A percentile compares a stretch with the other conserved stretches of the same genome.
These are phyloP conservation scores for Abscondita cerata DNA, from an alignment of 2,888 invertebrate genomes.

Conservation along the genomic window DNA sequence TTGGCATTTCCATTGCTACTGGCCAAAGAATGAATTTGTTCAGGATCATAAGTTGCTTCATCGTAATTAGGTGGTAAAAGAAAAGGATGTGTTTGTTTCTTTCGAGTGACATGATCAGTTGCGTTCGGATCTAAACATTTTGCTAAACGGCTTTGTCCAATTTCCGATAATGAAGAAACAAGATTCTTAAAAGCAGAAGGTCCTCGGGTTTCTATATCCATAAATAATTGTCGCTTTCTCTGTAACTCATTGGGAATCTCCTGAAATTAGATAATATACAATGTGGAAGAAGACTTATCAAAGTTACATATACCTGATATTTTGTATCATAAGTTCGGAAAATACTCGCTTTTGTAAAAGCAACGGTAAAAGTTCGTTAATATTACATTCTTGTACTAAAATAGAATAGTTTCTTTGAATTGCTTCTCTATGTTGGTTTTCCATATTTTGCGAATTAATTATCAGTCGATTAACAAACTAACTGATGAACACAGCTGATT, in stretches of 20 bases:
- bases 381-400: constrained; percentile 62
- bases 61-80: constrained; percentile 13
- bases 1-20: constrained; percentile 26
- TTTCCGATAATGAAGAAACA: constrained; percentile 55
- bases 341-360: constrained; percentile 45
- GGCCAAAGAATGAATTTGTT: constrained; percentile 4
- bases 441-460: constrained; percentile 53
- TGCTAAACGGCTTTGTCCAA: constrained; percentile 29
- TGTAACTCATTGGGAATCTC: constrained; percentile 40
- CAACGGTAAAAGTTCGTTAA: constrained; percentile 58
- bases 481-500: neutral
- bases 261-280: constrained; percentile 22
- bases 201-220: constrained; percentile 53
- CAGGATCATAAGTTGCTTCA: neutral
- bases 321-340: constrained; percentile 42
- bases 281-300: too few relatives aligned
- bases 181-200: constrained; percentile 64
- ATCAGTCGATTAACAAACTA: neutral
- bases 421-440: constrained; percentile 60
- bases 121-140: constrained; percentile 18
- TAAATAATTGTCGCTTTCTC: constrained; percentile 52
- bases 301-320: constrained; percentile 50
- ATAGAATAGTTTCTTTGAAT: constrained; percentile 62
- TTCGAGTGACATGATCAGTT: neutral
- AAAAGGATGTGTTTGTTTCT: constrained; percentile 19